Percentiles rank a stretch among this genome's conserved stretches.
These are phyloP conservation scores for Ennomos erosarius DNA, from an alignment of 2,888 invertebrate species.

Conservation along the genomic window DNA sequence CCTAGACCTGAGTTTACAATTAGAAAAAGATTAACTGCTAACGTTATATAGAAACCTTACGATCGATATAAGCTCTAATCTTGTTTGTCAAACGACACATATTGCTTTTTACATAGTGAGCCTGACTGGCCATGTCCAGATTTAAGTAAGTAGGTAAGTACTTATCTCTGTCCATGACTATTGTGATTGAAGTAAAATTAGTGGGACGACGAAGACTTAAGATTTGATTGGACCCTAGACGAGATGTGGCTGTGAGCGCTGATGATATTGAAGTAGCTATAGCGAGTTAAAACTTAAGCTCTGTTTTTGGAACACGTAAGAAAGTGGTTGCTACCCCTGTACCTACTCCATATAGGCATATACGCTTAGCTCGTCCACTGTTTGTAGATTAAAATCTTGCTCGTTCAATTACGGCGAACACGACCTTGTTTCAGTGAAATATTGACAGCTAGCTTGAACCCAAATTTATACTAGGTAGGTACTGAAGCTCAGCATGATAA, in stretches of 20 bases:
- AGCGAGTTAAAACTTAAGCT: constrained; percentile 12
- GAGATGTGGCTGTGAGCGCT: constrained; percentile 2
- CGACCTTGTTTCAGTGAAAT: constrained; percentile 46
- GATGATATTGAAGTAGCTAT: background rate
- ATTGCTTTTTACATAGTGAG: constrained; percentile 50
- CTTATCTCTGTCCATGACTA: constrained; percentile 5
- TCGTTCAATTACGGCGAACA: constrained; percentile 60
- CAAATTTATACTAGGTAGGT: constrained; percentile 19
- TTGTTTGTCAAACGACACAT: constrained; percentile 51
- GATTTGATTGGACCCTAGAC: constrained; percentile 13
- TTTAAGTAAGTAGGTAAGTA: constrained; percentile 13
- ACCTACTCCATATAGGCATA: constrained; percentile 31
- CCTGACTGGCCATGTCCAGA: constrained; percentile 44
- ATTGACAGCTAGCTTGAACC: constrained; percentile 35
- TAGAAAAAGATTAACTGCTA: constrained; percentile 20
- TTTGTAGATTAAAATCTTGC: constrained; percentile 50
- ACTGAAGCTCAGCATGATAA: constrained; percentile 21
- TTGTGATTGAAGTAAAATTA: constrained; percentile 14
- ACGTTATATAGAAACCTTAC: constrained; percentile 51
- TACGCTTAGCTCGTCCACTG: constrained; percentile 27
- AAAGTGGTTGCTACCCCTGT: constrained; percentile 10
- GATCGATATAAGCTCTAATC: constrained; percentile 53
- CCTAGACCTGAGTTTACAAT: background rate
- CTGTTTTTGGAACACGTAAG: constrained; percentile 1
- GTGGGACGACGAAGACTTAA: constrained; percentile 19